Base-by-base conservation (phyloP, 2,113 vertebrate genomes). In the Barnardius zonarius region DNA sequence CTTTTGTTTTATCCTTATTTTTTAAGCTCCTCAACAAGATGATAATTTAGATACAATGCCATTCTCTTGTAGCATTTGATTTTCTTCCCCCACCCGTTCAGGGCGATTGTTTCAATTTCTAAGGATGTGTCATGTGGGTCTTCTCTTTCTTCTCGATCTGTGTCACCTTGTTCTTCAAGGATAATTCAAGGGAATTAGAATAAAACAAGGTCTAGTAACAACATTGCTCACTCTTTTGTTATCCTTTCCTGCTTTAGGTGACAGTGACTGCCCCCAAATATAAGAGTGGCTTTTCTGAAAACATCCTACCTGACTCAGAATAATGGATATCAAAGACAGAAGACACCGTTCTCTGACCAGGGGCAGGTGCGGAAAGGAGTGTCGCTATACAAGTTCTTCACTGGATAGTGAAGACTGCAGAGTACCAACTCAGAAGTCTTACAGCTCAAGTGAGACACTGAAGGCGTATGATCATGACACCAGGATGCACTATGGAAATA, bases 401-500 rank as follows among this genome's bases (percentile, higher is more conserved):
- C 97, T 99, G 97, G 99, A 99, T 93, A 96, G 98, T 3, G 99
- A 99, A 11, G 99, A 99, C 96, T 99, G 99, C 92, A 98, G 99
- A 7, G 99, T 99, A 61, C 99, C 99, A 54, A 99, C 99, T 1
- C 99, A 99, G 98, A 99, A 99, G 90, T 99, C 99, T 33, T 99
- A 99, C 96, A 99, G 99, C 98, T 99, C 99, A 93, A 99, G 99
- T 3, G 99, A 99, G 98, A 99, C 99, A 0, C 98, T 99, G 52
- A 99, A 99, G 96, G 99, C 99, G 0, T 99, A 99, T 9, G 99
- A 99, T 92, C 99, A 99, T 1, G 99, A 99, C 89, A 98, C 98
- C 95, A 98, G 99, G 95, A 98, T 99, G 97, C 99, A 99, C 96
- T 99, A 99, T 7, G 98, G 99, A 2, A 99, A 98, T 92, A 98